A percentile compares a stretch with the other conserved stretches of the same genome.
Conservation (phyloP, 2,888 invertebrate genomes). For the Metallyticus violacea region DNA sequence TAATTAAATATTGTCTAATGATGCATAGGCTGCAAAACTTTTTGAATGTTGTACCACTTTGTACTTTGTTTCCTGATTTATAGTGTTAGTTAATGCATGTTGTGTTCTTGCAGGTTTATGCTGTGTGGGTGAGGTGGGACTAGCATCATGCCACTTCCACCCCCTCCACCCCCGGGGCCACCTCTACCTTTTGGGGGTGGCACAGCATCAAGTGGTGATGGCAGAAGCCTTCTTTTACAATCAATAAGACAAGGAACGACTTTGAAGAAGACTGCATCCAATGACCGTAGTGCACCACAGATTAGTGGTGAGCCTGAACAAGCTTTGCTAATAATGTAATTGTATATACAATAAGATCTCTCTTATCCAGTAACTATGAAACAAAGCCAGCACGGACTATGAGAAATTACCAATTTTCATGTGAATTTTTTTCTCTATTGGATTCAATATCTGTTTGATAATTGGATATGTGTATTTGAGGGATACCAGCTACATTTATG, state of each 20-base stretch:
- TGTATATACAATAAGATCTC: no score
- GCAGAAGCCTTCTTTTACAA: constrained; percentile 68
- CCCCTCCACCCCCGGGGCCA: constrained; percentile 61
- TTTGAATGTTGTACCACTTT: no score
- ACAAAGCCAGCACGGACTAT: no score
- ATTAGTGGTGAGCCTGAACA: constrained; percentile 56
- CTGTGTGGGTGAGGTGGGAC: constrained; percentile 18
- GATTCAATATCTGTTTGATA: no score
- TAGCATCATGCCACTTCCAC: constrained; percentile 54
- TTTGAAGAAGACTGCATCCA: constrained; percentile 83
- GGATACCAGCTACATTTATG: no score
- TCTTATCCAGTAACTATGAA: no score
- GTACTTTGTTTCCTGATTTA: no score
- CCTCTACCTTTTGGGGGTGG: constrained; percentile 51
- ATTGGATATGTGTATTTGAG: no score
- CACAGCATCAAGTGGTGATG: constrained; percentile 54
- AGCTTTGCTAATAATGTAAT: no score
- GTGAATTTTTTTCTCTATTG: no score
- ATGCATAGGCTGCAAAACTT: background rate
- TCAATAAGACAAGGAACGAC: constrained; percentile 80
- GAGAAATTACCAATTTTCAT: no score
- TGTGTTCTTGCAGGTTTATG: background rate
- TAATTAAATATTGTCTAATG: no score
- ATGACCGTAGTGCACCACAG: constrained; percentile 83
- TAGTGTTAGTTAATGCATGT: background rate